Percentiles rank a stretch among this genome's conserved stretches.
Conservation (phyloP, 2,113 vertebrate species). For the Nerophis ophidion region DNA sequence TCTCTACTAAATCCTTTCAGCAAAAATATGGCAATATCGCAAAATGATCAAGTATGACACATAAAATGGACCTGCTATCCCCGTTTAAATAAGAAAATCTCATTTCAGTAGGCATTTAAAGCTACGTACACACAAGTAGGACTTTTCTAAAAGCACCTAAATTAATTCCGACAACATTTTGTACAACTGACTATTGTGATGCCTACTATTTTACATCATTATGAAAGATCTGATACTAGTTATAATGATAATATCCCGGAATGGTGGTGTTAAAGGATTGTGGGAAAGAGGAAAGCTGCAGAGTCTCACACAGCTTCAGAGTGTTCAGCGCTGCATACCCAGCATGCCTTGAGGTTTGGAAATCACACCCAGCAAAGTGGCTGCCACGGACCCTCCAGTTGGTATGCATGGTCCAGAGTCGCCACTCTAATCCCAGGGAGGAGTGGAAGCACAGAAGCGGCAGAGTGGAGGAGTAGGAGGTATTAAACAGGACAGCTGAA, state of each 20-base stretch:
- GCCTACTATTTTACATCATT: neutral
- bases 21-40: too few relatives aligned
- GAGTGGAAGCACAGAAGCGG: constrained; percentile 17
- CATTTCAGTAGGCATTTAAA: too few relatives aligned
- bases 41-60: too few relatives aligned
- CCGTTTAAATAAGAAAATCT: too few relatives aligned
- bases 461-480: constrained; percentile 4
- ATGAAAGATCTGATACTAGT: neutral
- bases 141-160: too few relatives aligned
- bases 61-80: too few relatives aligned
- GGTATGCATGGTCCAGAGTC: constrained; percentile 30
- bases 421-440: constrained; percentile 21
- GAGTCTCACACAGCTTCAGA: constrained; percentile 15
- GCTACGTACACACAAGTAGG: too few relatives aligned
- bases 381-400: constrained; percentile 14
- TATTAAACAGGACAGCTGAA: constrained; percentile 37
- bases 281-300: constrained; percentile 37
- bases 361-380: constrained; percentile 8
- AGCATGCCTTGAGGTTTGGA: constrained; percentile 38
- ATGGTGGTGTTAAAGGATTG: constrained; percentile 32
- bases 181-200: too few relatives aligned
- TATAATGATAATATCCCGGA: neutral
- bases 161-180: too few relatives aligned
- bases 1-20: too few relatives aligned
- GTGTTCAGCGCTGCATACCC: constrained; percentile 25